Base-by-base conservation (phyloP, 1,140 invertebrate genomes). In the Trinorchestia longiramus region DNA sequence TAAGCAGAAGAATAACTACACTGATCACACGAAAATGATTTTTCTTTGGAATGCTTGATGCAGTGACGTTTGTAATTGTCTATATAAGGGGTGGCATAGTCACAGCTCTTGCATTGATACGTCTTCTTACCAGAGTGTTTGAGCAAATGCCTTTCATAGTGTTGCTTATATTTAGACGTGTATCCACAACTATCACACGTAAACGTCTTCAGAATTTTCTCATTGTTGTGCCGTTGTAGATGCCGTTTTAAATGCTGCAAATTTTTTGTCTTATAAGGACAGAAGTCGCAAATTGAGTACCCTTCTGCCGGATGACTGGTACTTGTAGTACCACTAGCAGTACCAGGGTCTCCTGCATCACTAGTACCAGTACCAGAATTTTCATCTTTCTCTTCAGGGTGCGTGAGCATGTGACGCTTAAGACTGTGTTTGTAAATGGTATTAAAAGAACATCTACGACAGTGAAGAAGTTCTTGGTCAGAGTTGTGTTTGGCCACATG, bases 401-500 rank as follows among this genome's bases (percentile, higher is more conserved):
- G 92, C 36, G 92, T 94, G 8, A 47, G 40, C 92, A 94, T 94
- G 44, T 94, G 92, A 0, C 92, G 92, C 43, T 94, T 94, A 6
- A 94, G 92, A 40, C 92, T 94, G 36, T 94, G 92, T 36, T 94
- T 94, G 43, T 94, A 94, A 11, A 94, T 94, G 23, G 92, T 94
- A 47, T 94, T 94, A 36, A 94, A 94, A 0, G 92, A 45, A 94
- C 92, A 94, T 40, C 92, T 94, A 11, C 92, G 43, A 44, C 92
- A 94, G 44, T 94, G 43, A 4, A 94, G 44, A 8, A 94, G 92
- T 36, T 94, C 92, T 45, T 94, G 92, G 92, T 94, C 92, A 6
- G 92, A 94, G 92, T 94, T 94, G 36, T 94, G 92, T n/a, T 94
- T 94, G 19, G 92, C 92, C 3, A 94, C 92, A 44, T 94, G 92